Evolutionary conservation across 2,888 invertebrate genomes (phyloP).

Genomic region (Augiades crinisus): DNA sequence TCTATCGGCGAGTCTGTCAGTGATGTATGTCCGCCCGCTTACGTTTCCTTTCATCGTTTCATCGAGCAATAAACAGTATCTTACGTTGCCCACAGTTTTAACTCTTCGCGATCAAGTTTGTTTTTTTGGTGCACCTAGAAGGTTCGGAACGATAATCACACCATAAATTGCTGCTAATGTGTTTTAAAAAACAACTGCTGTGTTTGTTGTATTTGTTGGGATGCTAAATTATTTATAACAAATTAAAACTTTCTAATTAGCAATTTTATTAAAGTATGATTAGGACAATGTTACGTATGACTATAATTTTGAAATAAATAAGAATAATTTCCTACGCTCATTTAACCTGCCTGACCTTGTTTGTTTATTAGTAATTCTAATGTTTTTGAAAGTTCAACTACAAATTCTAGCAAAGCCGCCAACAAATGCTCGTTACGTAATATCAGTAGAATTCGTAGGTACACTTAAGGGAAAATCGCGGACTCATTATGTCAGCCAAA

Average conservation of each 20-base stretch:
- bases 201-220: background rate
- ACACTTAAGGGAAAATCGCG: background rate
- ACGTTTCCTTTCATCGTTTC: slow-evolving; percentile 27
- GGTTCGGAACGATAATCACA: slow-evolving; percentile 8
- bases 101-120: slow-evolving; percentile 20
- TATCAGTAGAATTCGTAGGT: background rate
- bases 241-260: background rate
- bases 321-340: too few species aligned
- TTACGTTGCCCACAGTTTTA: slow-evolving; percentile 11
- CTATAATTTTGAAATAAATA: too few species aligned
- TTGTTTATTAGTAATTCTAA: too few species aligned
- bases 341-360: too few species aligned
- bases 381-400: too few species aligned
- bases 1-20: slow-evolving; percentile 24
- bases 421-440: background rate
- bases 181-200: background rate
- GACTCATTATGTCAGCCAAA: background rate
- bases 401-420: too few species aligned
- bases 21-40: slow-evolving; percentile 21
- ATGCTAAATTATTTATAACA: background rate
- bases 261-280: background rate
- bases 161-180: slow-evolving; percentile 9
- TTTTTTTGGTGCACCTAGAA: slow-evolving; percentile 15
- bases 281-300: too few species aligned
- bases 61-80: slow-evolving; percentile 20